phyloP scores from a whole-genome alignment of 1,140 invertebrate genomes.

The Neodiprion virginianus region DNA sequence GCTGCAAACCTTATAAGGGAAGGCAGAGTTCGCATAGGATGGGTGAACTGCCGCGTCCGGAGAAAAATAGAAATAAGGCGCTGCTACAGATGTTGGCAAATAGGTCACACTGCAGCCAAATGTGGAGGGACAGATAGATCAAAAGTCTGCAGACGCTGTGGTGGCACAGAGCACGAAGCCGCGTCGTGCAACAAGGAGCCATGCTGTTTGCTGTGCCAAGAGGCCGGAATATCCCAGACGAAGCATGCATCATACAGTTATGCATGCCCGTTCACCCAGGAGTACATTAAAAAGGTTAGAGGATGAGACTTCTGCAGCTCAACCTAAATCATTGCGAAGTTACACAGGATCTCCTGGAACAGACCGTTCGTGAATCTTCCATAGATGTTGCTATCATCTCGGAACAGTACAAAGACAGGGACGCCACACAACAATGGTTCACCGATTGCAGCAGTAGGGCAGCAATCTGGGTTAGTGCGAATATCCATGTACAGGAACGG shows the following conservation, averaged over 20 bases:
- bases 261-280: no score
- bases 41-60: slow-evolving; percentile 26
- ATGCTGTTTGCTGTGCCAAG: neutral
- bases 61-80: neutral
- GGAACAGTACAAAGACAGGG: slow-evolving; percentile 17
- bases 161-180: neutral
- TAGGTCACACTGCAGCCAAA: slow-evolving; percentile 19
- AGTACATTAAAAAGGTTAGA: no score
- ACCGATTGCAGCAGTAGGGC: neutral
- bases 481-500: no score
- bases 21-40: slow-evolving; percentile 20
- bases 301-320: no score
- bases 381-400: slow-evolving; percentile 6
- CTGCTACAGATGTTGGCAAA: slow-evolving; percentile 27
- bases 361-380: neutral
- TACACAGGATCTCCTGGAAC: no score
- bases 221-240: no score
- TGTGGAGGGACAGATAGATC: slow-evolving; percentile 20
- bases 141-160: neutral
- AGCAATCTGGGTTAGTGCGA: neutral
- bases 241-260: no score
- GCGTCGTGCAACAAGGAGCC: neutral
- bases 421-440: neutral
- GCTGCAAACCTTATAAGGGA: slow-evolving; percentile 16
- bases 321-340: no score